phyloP scores from a whole-genome alignment of 2,888 invertebrate genomes.

The Dolomedes plantarius region DNA sequence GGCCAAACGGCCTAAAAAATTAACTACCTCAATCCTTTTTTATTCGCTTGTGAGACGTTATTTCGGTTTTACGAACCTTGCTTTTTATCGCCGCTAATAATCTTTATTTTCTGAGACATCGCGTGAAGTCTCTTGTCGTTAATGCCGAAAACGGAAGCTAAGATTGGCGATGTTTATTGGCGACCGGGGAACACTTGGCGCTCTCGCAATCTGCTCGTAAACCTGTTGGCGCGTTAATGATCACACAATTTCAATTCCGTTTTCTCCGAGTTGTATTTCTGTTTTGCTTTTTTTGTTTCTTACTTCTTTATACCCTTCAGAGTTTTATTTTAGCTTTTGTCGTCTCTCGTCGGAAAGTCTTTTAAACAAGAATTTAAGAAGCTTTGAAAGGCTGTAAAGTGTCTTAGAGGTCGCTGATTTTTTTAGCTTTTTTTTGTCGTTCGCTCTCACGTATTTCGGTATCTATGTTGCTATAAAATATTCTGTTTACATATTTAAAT shows the following conservation, averaged over 20 bases:
- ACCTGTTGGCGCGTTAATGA: constrained; percentile 52
- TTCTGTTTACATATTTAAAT: no score
- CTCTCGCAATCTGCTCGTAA: constrained; percentile 51
- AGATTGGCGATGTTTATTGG: constrained; percentile 64
- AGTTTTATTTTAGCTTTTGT: not conserved
- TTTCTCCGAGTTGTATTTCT: not conserved
- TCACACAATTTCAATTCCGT: constrained; percentile 36
- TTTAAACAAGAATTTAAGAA: no score
- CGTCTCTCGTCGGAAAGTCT: no score
- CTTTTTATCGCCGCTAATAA: constrained; percentile 58
- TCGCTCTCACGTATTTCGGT: no score
- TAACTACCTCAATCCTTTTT: constrained; percentile 30
- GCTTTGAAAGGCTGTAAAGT: no score
- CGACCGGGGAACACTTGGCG: constrained; percentile 54
- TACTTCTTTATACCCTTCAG: not conserved
- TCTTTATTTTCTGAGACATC: constrained; percentile 52
- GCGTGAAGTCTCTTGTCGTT: constrained; percentile 22
- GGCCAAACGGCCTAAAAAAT: constrained; percentile 28
- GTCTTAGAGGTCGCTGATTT: no score
- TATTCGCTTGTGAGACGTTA: constrained; percentile 30
- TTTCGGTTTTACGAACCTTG: constrained; percentile 39
- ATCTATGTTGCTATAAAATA: no score
- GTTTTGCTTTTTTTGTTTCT: not conserved
- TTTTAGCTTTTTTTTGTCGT: no score
- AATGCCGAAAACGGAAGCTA: constrained; percentile 27